These are phyloP conservation scores for Acanthosepion lycidas DNA, from an alignment of 2,888 invertebrate genomes.

Conservation along the genomic window DNA sequence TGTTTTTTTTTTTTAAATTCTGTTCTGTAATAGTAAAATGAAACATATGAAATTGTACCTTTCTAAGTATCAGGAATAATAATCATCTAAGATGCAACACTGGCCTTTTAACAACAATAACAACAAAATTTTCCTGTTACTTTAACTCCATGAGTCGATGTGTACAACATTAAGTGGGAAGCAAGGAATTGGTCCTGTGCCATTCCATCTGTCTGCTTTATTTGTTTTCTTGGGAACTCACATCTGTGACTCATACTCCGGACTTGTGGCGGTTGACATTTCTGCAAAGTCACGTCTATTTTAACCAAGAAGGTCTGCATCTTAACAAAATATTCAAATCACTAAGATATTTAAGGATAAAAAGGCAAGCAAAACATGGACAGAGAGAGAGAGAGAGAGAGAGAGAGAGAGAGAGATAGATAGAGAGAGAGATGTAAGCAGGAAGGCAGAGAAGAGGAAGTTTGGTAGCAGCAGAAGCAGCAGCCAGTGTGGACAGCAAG, in stretches of 20 bases:
- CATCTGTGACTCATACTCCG: neutral
- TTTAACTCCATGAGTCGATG: neutral
- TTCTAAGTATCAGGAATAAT: neutral
- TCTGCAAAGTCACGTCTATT: conserved; percentile 2
- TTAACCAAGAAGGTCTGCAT: neutral
- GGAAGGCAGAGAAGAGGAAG: neutral
- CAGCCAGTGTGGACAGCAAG: neutral
- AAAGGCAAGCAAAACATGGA: neutral
- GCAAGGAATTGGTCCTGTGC: neutral
- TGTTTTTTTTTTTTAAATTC: too few species aligned
- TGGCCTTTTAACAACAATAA: neutral
- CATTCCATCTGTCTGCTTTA: neutral
- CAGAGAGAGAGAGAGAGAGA: neutral
- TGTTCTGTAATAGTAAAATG: too few species aligned
- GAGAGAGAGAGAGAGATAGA: neutral
- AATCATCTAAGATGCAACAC: neutral
- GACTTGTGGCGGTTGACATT: neutral
- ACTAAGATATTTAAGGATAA: neutral
- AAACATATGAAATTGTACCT: neutral
- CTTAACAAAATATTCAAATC: neutral
- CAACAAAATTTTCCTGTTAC: neutral
- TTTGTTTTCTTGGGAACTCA: neutral
- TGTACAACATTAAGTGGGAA: neutral
- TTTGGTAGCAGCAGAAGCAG: too few species aligned
- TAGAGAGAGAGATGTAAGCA: too few species aligned